Base-by-base conservation (phyloP, 1,140 invertebrate species). In the Leptopilina clavipes region DNA sequence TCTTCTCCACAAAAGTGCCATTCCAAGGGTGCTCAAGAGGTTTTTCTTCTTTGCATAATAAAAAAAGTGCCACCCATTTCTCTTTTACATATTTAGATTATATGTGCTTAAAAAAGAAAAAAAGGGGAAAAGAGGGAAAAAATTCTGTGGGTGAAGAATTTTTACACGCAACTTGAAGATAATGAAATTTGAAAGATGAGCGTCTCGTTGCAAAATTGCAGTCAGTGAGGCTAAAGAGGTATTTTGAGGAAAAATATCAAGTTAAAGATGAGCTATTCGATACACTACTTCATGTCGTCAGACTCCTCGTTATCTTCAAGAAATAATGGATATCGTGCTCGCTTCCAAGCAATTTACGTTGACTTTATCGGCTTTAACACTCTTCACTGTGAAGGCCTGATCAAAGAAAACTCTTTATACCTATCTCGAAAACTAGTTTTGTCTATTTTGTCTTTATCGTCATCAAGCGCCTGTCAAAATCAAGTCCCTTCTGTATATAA, bases 281-380 rank as follows among this genome's bases (percentile, higher is more conserved):
- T 31, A 65, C 59, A 65, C 59, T n/a, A 65, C 59, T 37, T 31
- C 25, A 65, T 31, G 59, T 65, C 59, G 22, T 65, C 59, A 65
- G 19, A 22, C 19, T 59, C 25, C 59, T 65, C 59, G 59, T 65
- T 65, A 65, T 65, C 59, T 22, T 65, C 6, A 8, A 31, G 59
- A 65, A 65, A 65, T 65, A 65, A 65, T 65, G 59, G 59, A 14
- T 37, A 31, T 65, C 59, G 59, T 65, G 25, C 59, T 31, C 59
- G 59, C 22, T 65, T 65, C 59, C 59, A 8, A 65, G 22, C 59
- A 65, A 65, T 65, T 65, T 65, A 65, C 59, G 22, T 65, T 65
- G 12, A 31, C 59, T 31, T 31, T 65, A 65, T 65, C 59, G 59
- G 22, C 22, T 65, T 65, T 37, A 65, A 65, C 59, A 31, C 59